Percentiles rank a stretch among this genome's conserved stretches.
phyloP scores from a whole-genome alignment of 2,797 vertebrate genomes.

The Scyliorhinus canicula region DNA sequence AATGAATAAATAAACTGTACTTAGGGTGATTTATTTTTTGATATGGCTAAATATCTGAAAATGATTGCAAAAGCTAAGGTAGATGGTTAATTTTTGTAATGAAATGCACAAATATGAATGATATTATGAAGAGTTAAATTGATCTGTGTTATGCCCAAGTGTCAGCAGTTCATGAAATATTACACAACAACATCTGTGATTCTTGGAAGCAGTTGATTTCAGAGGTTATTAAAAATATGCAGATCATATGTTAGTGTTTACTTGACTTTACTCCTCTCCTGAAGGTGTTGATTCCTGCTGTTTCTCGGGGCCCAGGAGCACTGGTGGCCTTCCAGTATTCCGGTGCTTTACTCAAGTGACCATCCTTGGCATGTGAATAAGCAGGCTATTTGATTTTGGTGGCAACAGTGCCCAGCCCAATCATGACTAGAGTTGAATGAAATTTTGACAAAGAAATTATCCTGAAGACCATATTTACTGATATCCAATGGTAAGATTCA shows the following conservation, averaged over 20 bases:
- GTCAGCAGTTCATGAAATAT: slow-evolving; percentile 21
- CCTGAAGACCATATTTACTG: neutral
- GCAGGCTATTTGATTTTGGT: neutral
- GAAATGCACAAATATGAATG: neutral
- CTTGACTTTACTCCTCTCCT: neutral
- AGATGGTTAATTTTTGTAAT: neutral
- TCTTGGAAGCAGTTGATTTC: slow-evolving; percentile 18
- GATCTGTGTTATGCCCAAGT: neutral
- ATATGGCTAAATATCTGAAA: neutral
- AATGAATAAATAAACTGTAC: neutral
- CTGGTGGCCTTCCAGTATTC: neutral
- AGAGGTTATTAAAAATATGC: neutral
- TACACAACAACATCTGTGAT: slow-evolving; percentile 19
- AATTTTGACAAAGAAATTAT: neutral
- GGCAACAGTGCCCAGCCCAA: neutral
- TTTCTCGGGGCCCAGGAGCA: too few species aligned
- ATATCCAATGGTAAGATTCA: neutral
- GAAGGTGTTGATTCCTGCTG: slow-evolving; percentile 3
- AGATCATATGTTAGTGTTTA: neutral
- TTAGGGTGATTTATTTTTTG: neutral
- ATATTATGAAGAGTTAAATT: neutral
- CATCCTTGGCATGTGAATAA: neutral
- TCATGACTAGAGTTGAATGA: neutral
- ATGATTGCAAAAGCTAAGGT: neutral
- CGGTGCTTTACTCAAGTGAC: neutral